Percentiles rank a stretch among this genome's conserved stretches.
phyloP scores from a whole-genome alignment of 2,888 invertebrate species.

The Tanypteryx hageni region DNA sequence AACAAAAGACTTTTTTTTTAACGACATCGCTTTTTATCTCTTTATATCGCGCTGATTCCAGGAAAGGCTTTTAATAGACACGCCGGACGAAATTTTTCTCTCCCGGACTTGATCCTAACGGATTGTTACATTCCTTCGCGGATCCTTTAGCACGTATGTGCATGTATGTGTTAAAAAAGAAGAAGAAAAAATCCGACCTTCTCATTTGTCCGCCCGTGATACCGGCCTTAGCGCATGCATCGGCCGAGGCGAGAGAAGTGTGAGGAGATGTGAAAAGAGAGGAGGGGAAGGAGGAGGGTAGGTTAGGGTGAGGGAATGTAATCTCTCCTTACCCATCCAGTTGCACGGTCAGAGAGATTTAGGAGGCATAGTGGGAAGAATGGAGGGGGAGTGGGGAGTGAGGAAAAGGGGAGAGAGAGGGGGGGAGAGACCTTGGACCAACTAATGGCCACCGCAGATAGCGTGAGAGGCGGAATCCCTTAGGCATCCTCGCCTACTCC shows the following conservation, averaged over 20 bases:
- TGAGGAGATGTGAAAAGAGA: background rate
- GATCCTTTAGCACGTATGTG: background rate
- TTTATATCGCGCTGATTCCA: no score
- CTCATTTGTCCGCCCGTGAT: background rate
- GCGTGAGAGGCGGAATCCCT: conserved; percentile 43
- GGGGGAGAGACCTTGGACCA: background rate
- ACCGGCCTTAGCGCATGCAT: background rate
- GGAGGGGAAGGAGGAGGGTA: background rate
- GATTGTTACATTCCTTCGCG: background rate
- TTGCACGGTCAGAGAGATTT: conserved; percentile 26
- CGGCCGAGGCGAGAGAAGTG: background rate
- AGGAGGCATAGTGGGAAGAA: background rate
- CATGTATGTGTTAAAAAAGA: background rate
- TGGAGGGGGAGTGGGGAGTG: background rate
- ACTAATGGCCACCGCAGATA: conserved; percentile 63
- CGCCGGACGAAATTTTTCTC: no score
- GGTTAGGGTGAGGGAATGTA: conserved; percentile 34
- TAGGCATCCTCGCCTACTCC: background rate
- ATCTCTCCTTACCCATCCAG: conserved; percentile 7
- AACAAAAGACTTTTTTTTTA: no score
- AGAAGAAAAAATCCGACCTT: background rate
- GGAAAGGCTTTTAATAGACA: no score
- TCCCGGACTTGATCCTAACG: background rate
- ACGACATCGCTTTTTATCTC: no score
- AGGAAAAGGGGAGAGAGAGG: background rate